Evolutionary conservation across 2,888 invertebrate genomes (phyloP), one percentile per base, ranked within the genome.

Genomic region (Tachina fera): DNA sequence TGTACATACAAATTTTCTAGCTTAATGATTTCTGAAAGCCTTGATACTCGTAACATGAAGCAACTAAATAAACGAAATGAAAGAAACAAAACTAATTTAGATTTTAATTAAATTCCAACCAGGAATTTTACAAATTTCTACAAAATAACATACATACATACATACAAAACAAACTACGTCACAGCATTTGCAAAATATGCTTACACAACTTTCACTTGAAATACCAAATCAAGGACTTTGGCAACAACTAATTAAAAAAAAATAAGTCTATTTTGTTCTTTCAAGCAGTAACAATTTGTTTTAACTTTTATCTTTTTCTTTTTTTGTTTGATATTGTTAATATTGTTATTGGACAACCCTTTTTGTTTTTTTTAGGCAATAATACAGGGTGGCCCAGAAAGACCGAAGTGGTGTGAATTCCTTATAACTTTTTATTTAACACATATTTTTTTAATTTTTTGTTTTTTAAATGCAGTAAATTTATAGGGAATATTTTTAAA

Each of bases 21-120:
- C 11, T 58, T n/a, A 22, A 60, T 76, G 67, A 13, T n/a, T 58
- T 41, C 14, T 11, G 4, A 51, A 51, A 70, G 31, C 78, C 70
- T 70, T 68, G 58, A n/a, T n/a, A n/a, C n/a, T n/a, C n/a, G 49
- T 51, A 41, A 22, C 39, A 60, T 67, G 47, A 53, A 45, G n/a
- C 61, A 13, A 45, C 43, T 31, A 47, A 75, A 68, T 13, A 13
- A 19, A 68, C 31, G 31, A 45, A 47, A 47, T 22, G n/a, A 56
- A 56, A 9, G 47, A 56, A 53, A 53, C 16, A 61, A 14, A 56
- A 79, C 47, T 63, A 72, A 81, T 84, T 82, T 39, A 72, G 67
- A 74, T 74, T 85, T 82, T 82, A 85, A 85, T 85, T 82, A 78
- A 82, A 82, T 82, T 78, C 63, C 82, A 49, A 63, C 72, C 45